These are phyloP conservation scores for Ectemnius continuus DNA, from an alignment of 2,888 invertebrate genomes.

Conservation along the genomic window DNA sequence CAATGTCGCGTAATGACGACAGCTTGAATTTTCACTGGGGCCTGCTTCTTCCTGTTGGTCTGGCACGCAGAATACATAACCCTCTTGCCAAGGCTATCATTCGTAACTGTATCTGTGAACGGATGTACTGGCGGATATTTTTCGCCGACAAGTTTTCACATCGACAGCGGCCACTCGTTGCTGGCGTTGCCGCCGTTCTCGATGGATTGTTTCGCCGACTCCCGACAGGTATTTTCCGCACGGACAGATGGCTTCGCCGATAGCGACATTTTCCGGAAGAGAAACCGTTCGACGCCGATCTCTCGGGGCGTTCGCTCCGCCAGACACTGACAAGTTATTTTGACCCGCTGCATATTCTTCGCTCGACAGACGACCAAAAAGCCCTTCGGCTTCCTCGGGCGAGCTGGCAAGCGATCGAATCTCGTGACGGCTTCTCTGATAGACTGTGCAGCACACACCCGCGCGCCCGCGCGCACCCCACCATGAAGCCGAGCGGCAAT, in stretches of 20 bases:
- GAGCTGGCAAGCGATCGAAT: no score
- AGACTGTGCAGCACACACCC: no score
- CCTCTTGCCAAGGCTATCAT: not conserved
- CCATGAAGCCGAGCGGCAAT: no score
- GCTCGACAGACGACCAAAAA: no score
- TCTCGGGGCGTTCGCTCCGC: not conserved
- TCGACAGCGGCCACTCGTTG: not conserved
- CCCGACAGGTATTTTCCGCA: conserved; percentile 39
- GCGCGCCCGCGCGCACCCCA: no score
- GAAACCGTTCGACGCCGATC: conserved; percentile 15
- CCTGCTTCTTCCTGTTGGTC: not conserved
- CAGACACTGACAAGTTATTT: conserved; percentile 11
- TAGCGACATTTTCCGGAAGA: not conserved
- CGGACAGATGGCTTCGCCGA: conserved; percentile 22
- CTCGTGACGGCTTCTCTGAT: no score
- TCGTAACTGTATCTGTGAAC: not conserved
- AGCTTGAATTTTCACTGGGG: not conserved
- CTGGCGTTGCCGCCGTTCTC: not conserved
- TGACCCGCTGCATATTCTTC: not conserved
- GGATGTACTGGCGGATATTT: not conserved
- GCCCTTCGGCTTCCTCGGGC: no score
- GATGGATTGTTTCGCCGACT: conserved; percentile 39
- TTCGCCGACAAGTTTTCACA: conserved; percentile 17
- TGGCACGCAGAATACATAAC: not conserved
- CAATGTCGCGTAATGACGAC: not conserved